Conservation (phyloP, 2,113 vertebrate species). For the Ptilonorhynchus violaceus region DNA sequence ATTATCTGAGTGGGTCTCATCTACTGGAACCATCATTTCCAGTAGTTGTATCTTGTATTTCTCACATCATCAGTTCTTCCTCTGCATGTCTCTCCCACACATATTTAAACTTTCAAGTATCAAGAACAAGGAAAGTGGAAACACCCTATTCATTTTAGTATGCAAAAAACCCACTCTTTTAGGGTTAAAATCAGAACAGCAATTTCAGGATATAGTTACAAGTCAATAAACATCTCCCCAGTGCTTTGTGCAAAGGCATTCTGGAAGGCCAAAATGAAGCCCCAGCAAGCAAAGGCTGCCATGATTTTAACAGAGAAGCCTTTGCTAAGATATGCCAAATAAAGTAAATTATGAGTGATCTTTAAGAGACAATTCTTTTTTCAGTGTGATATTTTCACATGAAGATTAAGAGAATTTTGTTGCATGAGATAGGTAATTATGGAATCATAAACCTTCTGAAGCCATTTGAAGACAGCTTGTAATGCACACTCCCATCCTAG, state of each 20-base stretch:
- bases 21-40: constrained; percentile 38
- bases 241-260: background rate
- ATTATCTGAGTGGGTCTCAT: constrained; percentile 37
- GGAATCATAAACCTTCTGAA: background rate
- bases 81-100: background rate
- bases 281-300: background rate
- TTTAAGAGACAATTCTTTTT: background rate
- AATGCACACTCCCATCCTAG: background rate
- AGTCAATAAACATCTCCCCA: background rate
- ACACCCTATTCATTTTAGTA: background rate
- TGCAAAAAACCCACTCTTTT: background rate
- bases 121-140: background rate
- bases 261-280: background rate
- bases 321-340: background rate
- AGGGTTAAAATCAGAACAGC: background rate
- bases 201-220: background rate
- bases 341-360: background rate
- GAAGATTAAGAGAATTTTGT: background rate
- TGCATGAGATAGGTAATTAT: background rate
- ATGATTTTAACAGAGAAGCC: background rate
- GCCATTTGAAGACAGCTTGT: background rate
- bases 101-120: background rate
- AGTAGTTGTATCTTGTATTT: background rate
- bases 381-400: background rate
- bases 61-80: background rate